Evolutionary conservation across 1,140 invertebrate species (phyloP), one percentile per base, ranked within the genome.

Genomic region (Augochlora pura): DNA sequence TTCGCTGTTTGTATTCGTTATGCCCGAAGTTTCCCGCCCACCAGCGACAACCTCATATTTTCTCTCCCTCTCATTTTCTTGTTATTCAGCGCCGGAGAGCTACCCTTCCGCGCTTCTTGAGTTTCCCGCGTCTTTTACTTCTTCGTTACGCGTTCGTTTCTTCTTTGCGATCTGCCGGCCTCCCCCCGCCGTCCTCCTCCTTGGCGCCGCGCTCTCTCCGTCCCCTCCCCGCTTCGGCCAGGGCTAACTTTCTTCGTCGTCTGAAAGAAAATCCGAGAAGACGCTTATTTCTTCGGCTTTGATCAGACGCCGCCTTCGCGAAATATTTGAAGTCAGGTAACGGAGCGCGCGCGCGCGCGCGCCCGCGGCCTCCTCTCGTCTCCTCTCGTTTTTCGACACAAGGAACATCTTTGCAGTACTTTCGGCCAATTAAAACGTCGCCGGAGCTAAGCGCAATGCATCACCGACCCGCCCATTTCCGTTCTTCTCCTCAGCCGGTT

Each of bases 351-450:
- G 49, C 10, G 32, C 10, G n/a, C n/a, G n/a, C n/a, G n/a, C n/a
- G n/a, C n/a, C n/a, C n/a, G n/a, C n/a, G n/a, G n/a, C n/a, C n/a
- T n/a, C n/a, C n/a, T n/a, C 0, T 39, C 49, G 38, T 18, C 49
- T 9, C 32, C n/a, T 21, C 32, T 7, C 49, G 49, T 52, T 52
- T 57, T 57, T n/a, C 21, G 21, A 18, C 21, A 59, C 73, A 14
- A 42, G 38, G 12, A 42, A 27, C 59, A 5, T 54, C 49, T 54
- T 69, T 67, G 25, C 64, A 66, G 69, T 70, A 77, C 65, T 57
- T 85, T 81, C 60, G 46, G 72, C 82, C 83, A 85, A 85, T 85
- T 85, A 85, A 85, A 85, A 85, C 54, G 68, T 84, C 73, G 83
- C 46, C 65, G 42, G 81, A 85, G 77, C 84, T 85, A 73, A 81